Conservation (phyloP, 1,140 invertebrate genomes). For the Ostrea edulis region DNA sequence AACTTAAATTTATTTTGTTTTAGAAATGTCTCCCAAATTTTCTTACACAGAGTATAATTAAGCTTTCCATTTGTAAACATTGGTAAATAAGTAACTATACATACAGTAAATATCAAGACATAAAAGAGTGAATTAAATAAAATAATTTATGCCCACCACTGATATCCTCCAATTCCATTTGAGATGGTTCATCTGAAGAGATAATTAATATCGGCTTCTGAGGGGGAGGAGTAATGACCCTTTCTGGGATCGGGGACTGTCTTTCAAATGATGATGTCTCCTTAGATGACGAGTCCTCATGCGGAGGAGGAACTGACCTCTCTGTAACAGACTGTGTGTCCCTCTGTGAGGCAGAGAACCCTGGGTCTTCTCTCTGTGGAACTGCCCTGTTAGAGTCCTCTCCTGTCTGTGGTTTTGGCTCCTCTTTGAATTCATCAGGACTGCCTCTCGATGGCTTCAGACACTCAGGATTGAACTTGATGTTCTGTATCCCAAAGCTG, state of each 20-base stretch:
- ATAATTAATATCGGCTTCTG: not conserved
- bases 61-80: too few relatives aligned
- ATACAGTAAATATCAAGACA: too few relatives aligned
- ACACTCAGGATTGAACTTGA: conserved; percentile 51
- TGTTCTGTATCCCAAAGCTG: conserved; percentile 31
- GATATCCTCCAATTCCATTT: not conserved
- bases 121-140: too few relatives aligned
- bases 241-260: not conserved
- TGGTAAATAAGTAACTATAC: not conserved
- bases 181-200: not conserved
- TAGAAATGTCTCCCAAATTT: not conserved
- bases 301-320: too few relatives aligned
- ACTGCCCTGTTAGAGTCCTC: not conserved
- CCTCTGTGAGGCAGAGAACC: too few relatives aligned
- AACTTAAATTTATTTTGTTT: not conserved
- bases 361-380: not conserved
- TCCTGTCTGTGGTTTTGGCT: not conserved
- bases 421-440: conserved; percentile 31
- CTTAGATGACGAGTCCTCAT: too few relatives aligned
- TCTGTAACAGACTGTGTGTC: too few relatives aligned
- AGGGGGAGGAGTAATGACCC: not conserved
- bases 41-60: too few relatives aligned
- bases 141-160: too few relatives aligned
- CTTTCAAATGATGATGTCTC: too few relatives aligned
- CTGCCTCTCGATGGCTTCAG: conserved; percentile 14